phyloP scores from a whole-genome alignment of 2,113 vertebrate species.

The Lanius ludovicianus region DNA sequence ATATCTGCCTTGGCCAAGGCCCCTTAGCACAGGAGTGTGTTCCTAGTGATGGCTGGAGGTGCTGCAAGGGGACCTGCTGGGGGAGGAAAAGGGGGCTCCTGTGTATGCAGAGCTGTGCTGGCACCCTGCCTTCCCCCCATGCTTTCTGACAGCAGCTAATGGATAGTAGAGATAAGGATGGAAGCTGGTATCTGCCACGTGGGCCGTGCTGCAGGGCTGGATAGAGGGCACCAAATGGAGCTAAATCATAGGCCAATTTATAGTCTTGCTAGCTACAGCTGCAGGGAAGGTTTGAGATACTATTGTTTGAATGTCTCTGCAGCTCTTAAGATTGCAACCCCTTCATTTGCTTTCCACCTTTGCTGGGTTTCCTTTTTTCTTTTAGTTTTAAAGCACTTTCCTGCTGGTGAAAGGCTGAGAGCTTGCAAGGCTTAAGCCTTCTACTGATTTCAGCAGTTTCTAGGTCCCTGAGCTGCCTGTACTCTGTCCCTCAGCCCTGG shows the following conservation, averaged over 20 bases:
- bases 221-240: background rate
- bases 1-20: background rate
- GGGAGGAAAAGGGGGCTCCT: background rate
- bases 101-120: background rate
- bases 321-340: background rate
- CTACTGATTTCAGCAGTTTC: background rate
- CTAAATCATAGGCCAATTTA: constrained; percentile 24
- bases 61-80: background rate
- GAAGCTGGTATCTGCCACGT: fast-evolving
- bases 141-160: background rate
- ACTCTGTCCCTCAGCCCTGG: background rate
- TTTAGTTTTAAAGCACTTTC: background rate
- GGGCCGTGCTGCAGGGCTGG: fast-evolving
- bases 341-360: constrained; percentile 5
- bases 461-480: background rate
- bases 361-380: background rate
- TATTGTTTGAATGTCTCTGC: background rate
- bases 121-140: fast-evolving
- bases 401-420: background rate
- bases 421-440: background rate
- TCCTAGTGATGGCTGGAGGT: background rate
- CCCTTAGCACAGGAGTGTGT: background rate
- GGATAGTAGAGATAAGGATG: background rate
- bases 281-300: background rate
- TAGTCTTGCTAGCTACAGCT: background rate